Evolutionary conservation across 2,888 invertebrate genomes (phyloP), one percentile per base, ranked within the genome.

Genomic region (Nomada ruficornis): DNA sequence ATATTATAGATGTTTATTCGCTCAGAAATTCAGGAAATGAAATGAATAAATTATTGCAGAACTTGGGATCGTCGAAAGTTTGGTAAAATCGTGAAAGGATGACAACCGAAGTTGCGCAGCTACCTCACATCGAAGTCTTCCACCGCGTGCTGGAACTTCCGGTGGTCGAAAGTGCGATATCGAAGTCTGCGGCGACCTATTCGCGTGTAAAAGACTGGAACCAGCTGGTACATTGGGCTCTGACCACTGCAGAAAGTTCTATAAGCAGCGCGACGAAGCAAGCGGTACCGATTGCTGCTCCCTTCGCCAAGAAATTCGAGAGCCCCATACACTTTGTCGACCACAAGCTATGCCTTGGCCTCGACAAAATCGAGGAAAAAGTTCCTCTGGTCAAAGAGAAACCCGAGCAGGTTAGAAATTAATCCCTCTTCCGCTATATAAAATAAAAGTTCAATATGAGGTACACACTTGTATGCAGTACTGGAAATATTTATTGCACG

Each of bases 301-400:
- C 96, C 0, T 95, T 95, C 85, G 96, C 96, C 18, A 94, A 93
- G 81, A 94, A 94, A 88, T 91, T 95, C 83, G 95, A 95, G 91
- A 93, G 93, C 50, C 95, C 95, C 60, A 95, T 95, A 81, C 86
- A 95, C 89, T 94, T 94, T 75, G 96, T 96, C 10, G 96, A 96
- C 93, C 95, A 96, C 72, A 95, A 94, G 54, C 91, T 96, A n/a
- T 96, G 96, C 62, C 95, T 95, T 69, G 96, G 95, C 55, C 94
- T 96, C 57, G 96, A 96, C 78, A 95, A 95, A 88, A 94, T 96
- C 67, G 96, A 96, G 91, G 95, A 95, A 75, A 95, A 95, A 83
- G 95, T 96, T 7, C 96, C 96, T 0, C 94, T 96, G 11, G 96
- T 96, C 65, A 95, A 95, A 69, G 96, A 96, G 87, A 95, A 95